Base-by-base conservation (phyloP, 2,797 vertebrate genomes). In the Crax fasciolata region DNA sequence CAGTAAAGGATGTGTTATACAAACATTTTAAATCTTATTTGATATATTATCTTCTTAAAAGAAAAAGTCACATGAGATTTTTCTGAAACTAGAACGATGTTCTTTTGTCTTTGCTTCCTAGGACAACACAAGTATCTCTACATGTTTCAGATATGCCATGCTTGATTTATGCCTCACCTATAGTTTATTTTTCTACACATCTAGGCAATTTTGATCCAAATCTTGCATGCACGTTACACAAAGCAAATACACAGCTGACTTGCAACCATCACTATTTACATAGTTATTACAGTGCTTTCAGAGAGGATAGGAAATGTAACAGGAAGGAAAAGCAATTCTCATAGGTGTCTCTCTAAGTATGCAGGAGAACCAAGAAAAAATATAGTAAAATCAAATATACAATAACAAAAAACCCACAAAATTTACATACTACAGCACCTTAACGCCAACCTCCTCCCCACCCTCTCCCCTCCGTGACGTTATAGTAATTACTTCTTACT, bases 401-500 rank as follows among this genome's bases (percentile, higher is more conserved):
- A 62, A 68, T 73, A 66, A 9, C 66, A 2, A 62, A 54, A 74
- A 81, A 87, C 21, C 17, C 20, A 25, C 13, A 72, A 20, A 7
- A 75, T n/a, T 81, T 54, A 72, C 38, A 81, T 41, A 78, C 8
- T 12, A 54, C 46, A 73, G 38, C 27, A 85, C 18, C 27, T 90
- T 55, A 81, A 68, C 4, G 23, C 5, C 85, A 84, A 27, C 54
- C 9, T 86, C 66, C 66, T 83, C n/a, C 78, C 62, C 28, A 35
- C 46, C n/a, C 12, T 20, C 14, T 7, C 3, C 11, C 6, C 27
- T 35, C 27, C 20, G 16, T 13, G 38, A 66, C 24, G 25, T 57
- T 95, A 77, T 2, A 95, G 75, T 39, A 67, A 83, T 81, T 87
- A 13, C 39, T 78, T 92, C 96, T 96, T 97, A 94, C 95, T 94